These are phyloP conservation scores for Tiphia femorata DNA, from an alignment of 2,888 invertebrate species.

Conservation along the genomic window DNA sequence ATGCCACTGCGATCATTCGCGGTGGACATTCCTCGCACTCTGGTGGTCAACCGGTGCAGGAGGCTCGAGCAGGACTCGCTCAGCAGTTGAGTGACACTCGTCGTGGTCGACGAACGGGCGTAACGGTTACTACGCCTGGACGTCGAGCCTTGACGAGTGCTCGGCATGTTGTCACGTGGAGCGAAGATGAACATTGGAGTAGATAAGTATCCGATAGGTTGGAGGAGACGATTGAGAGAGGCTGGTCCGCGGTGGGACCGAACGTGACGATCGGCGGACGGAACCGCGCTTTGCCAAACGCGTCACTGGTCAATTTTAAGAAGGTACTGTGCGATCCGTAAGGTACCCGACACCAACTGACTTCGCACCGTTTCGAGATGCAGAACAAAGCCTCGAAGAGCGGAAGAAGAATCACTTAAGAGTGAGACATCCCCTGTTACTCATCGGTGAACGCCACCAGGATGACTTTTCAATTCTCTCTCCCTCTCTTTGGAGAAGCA, in stretches of 20 bases:
- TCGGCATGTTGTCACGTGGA: slow-evolving; percentile 55
- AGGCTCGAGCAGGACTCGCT: slow-evolving; percentile 90
- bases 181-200: slow-evolving; percentile 66
- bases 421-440: too few relatives aligned
- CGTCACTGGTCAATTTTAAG: too few relatives aligned
- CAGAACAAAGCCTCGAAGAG: too few relatives aligned
- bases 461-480: too few relatives aligned
- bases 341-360: too few relatives aligned
- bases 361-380: too few relatives aligned
- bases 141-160: slow-evolving; percentile 64
- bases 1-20: slow-evolving; percentile 61
- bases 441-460: too few relatives aligned
- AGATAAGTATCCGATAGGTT: neutral
- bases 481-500: too few relatives aligned
- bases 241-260: too few relatives aligned
- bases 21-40: slow-evolving; percentile 82
- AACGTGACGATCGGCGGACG: neutral
- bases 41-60: slow-evolving; percentile 82
- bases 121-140: slow-evolving; percentile 78
- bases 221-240: neutral
- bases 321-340: too few relatives aligned
- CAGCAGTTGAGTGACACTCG: slow-evolving; percentile 87
- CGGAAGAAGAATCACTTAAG: too few relatives aligned
- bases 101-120: slow-evolving; percentile 82
- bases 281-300: too few relatives aligned